A percentile compares a stretch with the other conserved stretches of the same genome.
phyloP scores from a whole-genome alignment of 2,113 vertebrate species.

The Cyprinodon brontotheroides region DNA sequence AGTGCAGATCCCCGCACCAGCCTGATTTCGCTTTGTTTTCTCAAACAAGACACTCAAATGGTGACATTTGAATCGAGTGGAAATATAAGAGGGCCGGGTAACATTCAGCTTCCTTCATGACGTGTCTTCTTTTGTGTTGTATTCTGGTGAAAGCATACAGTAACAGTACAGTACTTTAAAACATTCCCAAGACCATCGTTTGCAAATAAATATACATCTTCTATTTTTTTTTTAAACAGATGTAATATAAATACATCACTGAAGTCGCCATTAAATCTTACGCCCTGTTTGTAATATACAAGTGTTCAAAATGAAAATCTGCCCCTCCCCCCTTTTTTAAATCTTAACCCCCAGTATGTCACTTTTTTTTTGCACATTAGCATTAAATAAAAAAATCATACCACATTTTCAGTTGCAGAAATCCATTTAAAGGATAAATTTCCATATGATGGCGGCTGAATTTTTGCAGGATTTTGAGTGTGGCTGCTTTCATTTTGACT shows the following conservation, averaged over 20 bases:
- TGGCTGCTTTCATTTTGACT: conserved; percentile 65
- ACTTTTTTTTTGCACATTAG: conserved; percentile 48
- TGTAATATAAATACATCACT: conserved; percentile 61
- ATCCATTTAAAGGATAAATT: conserved; percentile 55
- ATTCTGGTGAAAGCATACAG: conserved; percentile 50
- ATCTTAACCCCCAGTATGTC: conserved; percentile 42
- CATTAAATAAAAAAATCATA: conserved; percentile 19
- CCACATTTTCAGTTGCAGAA: conserved; percentile 40
- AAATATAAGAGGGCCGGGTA: conserved; percentile 42
- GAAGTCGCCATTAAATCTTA: conserved; percentile 60
- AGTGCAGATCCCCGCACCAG: conserved; percentile 30
- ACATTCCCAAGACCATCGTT: conserved; percentile 66
- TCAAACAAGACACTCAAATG: conserved; percentile 36
- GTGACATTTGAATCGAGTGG: conserved; percentile 37
- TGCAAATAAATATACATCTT: conserved; percentile 63
- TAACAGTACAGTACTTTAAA: conserved; percentile 54
- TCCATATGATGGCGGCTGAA: conserved; percentile 52
- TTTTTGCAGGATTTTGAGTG: conserved; percentile 65
- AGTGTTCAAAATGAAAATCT: conserved; percentile 45
- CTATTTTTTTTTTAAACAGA: conserved; percentile 42
- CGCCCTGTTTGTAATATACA: conserved; percentile 55
- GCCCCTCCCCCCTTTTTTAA: conserved; percentile 20
- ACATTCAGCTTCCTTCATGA: conserved; percentile 61
- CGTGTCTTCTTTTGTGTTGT: conserved; percentile 23
- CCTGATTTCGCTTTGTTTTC: conserved; percentile 34